A percentile compares a stretch with the other conserved stretches of the same genome.
Conservation (phyloP, 64 coral and sea anemone genomes). For the Stichodactyla helianthus region DNA sequence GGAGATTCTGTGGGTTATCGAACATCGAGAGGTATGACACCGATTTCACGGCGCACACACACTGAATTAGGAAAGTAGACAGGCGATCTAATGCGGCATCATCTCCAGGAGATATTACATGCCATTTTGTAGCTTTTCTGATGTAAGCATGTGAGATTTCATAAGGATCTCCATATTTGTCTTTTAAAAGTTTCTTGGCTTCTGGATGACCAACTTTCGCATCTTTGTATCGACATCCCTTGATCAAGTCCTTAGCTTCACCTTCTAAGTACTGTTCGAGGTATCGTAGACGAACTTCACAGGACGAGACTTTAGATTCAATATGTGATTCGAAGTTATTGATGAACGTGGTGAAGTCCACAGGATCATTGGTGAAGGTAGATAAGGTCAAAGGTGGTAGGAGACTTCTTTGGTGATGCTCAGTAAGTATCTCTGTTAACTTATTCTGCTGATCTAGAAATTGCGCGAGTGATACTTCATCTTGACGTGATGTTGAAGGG, state of each 20-base stretch:
- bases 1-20: slow-evolving; percentile 23
- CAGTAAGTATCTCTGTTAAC: slow-evolving; percentile 41
- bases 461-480: not conserved
- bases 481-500: not conserved
- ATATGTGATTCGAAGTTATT: slow-evolving; percentile 48
- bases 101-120: slow-evolving; percentile 19
- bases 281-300: slow-evolving; percentile 38
- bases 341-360: slow-evolving; percentile 47
- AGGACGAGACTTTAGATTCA: slow-evolving; percentile 33
- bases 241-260: slow-evolving; percentile 50
- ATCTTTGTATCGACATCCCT: slow-evolving; percentile 48
- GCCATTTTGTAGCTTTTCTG: not conserved
- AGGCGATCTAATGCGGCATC: not conserved
- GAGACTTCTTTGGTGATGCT: slow-evolving; percentile 35
- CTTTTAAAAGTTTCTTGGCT: slow-evolving; percentile 24
- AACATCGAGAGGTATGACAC: slow-evolving; percentile 23
- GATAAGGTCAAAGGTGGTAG: slow-evolving; percentile 30
- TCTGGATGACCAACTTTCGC: slow-evolving; percentile 3
- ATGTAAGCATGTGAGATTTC: slow-evolving; percentile 28
- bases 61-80: slow-evolving; percentile 23
- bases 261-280: slow-evolving; percentile 53
- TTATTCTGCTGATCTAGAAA: slow-evolving; percentile 31
- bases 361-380: slow-evolving; percentile 54
- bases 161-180: slow-evolving; percentile 67
- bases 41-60: slow-evolving; percentile 15